Conservation (phyloP, 1,140 invertebrate genomes). For the Drosophila albomicans region DNA sequence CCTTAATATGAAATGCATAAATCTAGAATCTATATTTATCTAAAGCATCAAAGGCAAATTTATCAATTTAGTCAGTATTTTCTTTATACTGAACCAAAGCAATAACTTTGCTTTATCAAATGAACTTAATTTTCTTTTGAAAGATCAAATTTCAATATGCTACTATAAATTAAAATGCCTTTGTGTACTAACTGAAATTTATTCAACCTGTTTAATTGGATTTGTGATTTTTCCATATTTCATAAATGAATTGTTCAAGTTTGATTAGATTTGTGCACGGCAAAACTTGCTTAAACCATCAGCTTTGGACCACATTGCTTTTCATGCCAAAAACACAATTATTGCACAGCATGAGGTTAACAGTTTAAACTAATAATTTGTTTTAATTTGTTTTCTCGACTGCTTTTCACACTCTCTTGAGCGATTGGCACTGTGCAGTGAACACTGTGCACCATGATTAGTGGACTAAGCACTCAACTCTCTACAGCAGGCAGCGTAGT, state of each 20-base stretch:
- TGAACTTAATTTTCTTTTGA: too few species aligned
- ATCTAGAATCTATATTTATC: too few species aligned
- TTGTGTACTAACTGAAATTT: too few species aligned
- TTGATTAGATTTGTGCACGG: background rate
- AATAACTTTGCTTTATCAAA: too few species aligned
- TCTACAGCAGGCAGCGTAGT: conserved; percentile 31
- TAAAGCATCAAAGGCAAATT: too few species aligned
- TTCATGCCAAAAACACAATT: conserved; percentile 1
- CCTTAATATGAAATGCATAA: background rate
- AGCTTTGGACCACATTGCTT: background rate
- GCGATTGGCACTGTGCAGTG: background rate
- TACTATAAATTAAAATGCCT: too few species aligned
- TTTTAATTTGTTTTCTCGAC: conserved; percentile 21
- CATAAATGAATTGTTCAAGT: too few species aligned
- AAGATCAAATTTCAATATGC: too few species aligned
- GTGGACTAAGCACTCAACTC: conserved; percentile 36
- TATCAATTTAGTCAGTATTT: too few species aligned
- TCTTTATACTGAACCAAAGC: too few species aligned
- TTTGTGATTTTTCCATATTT: too few species aligned
- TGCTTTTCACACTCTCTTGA: conserved; percentile 23
- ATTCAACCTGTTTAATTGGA: too few species aligned
- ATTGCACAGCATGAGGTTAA: conserved; percentile 7
- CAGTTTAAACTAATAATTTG: conserved; percentile 10
- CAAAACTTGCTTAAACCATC: background rate
- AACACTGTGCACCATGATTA: conserved; percentile 3